Evolutionary conservation across 2,888 invertebrate genomes (phyloP).

Genomic region (Trissolcus brochymenae): DNA sequence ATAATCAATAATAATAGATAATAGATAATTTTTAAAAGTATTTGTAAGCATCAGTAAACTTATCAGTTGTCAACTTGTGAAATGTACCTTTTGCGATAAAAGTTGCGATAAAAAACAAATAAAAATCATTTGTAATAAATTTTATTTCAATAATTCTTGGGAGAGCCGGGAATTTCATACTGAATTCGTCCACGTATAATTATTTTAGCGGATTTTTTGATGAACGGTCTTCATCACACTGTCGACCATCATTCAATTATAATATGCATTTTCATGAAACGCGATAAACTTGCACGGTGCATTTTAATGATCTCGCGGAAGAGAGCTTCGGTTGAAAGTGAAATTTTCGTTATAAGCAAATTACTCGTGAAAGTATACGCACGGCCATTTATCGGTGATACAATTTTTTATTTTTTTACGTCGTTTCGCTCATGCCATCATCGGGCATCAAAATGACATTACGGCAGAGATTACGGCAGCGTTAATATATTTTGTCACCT

Average conservation of each 20-base stretch:
- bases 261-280: constrained; percentile 17
- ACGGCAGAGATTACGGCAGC: not conserved
- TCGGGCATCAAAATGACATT: not conserved
- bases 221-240: constrained; percentile 16
- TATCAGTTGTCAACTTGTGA: not conserved
- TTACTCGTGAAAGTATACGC: constrained; percentile 21
- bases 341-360: constrained; percentile 33
- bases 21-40: no score
- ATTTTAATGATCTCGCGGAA: constrained; percentile 10
- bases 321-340: constrained; percentile 20
- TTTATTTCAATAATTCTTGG: no score
- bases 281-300: constrained; percentile 8
- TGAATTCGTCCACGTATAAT: constrained; percentile 6
- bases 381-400: constrained; percentile 13
- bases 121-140: no score
- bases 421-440: no score
- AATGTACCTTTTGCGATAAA: no score
- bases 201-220: constrained; percentile 9
- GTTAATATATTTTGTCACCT: no score
- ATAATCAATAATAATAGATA: no score
- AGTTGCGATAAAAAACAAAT: no score
- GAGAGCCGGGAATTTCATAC: no score
- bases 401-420: constrained; percentile 4
- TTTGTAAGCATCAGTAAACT: no score
- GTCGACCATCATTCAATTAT: not conserved